A percentile compares a stretch with the other conserved stretches of the same genome.
These are phyloP conservation scores for Rhea americana DNA, from an alignment of 2,113 vertebrate genomes.

Conservation along the genomic window DNA sequence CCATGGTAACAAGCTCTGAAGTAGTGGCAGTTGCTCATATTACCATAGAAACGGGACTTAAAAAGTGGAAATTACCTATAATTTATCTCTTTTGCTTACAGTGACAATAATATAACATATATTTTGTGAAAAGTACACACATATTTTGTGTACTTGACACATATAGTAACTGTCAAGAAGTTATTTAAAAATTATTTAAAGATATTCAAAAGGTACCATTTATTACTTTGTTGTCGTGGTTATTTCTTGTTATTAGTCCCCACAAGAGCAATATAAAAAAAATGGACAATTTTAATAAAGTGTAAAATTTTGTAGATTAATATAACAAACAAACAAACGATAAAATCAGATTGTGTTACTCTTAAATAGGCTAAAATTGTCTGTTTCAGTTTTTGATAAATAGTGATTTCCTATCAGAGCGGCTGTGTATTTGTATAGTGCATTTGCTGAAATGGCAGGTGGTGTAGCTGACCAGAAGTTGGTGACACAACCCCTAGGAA, in stretches of 20 bases:
- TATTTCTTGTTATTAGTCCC: constrained; percentile 18
- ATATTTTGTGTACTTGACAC: no score
- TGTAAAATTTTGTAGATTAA: neutral
- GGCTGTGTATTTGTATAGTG: neutral
- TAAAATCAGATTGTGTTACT: neutral
- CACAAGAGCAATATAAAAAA: neutral
- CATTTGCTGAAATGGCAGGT: neutral
- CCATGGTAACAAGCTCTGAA: constrained; percentile 71
- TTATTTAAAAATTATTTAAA: constrained; percentile 60
- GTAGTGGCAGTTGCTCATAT: constrained; percentile 63
- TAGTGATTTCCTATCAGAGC: neutral
- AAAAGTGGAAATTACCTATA: constrained; percentile 65
- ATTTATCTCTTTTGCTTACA: constrained; percentile 64
- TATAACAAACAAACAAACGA: neutral
- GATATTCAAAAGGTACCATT: constrained; percentile 16
- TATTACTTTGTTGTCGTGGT: constrained; percentile 45
- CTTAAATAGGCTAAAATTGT: neutral
- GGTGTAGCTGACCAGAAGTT: neutral
- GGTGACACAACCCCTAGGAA: neutral
- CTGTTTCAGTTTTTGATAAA: neutral
- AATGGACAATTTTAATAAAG: constrained; percentile 29
- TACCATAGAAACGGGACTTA: constrained; percentile 69
- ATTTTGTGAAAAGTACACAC: constrained; percentile 44
- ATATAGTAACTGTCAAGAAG: constrained; percentile 37
- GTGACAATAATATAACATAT: constrained; percentile 22